Conservation (phyloP, 1,140 invertebrate genomes). For the Aradophagus sp. region DNA sequence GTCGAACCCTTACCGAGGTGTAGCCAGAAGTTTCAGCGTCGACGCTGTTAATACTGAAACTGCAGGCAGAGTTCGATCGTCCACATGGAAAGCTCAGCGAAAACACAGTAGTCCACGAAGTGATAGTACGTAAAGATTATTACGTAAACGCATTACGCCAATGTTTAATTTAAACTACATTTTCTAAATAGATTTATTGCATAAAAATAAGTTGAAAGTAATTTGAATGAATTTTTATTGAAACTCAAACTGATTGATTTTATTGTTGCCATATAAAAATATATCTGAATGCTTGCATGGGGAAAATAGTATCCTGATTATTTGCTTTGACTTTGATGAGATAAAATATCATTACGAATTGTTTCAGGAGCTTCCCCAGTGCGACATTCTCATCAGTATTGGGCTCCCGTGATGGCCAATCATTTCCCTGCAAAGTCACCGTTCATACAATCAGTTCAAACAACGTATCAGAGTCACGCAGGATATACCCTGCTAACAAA, state of each 20-base stretch:
- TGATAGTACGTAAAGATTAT: conserved; percentile 61
- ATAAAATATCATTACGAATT: conserved; percentile 42
- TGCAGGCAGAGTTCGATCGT: conserved; percentile 81
- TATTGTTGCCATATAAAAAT: too few species aligned
- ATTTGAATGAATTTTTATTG: too few species aligned
- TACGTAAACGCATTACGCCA: too few species aligned
- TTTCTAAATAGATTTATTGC: too few species aligned
- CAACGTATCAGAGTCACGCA: conserved; percentile 38
- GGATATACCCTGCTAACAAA: conserved; percentile 69
- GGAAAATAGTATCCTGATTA: conserved; percentile 24
- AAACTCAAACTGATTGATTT: too few species aligned
- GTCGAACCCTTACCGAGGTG: conserved; percentile 72
- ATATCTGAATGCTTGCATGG: too few species aligned
- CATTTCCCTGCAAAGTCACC: conserved; percentile 79
- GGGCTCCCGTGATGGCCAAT: conserved; percentile 78
- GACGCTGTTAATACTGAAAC: conserved; percentile 87
- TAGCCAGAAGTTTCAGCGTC: conserved; percentile 81
- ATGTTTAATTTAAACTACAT: too few species aligned
- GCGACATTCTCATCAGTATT: conserved; percentile 73
- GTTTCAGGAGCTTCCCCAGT: conserved; percentile 66
- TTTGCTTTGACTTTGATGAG: conserved; percentile 45
- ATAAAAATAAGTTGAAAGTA: too few species aligned
- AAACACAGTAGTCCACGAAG: conserved; percentile 69
- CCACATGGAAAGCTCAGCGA: conserved; percentile 77
- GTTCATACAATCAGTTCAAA: conserved; percentile 71